Evolutionary conservation across 2,113 vertebrate species (phyloP).

Genomic region (Prolemur simus): DNA sequence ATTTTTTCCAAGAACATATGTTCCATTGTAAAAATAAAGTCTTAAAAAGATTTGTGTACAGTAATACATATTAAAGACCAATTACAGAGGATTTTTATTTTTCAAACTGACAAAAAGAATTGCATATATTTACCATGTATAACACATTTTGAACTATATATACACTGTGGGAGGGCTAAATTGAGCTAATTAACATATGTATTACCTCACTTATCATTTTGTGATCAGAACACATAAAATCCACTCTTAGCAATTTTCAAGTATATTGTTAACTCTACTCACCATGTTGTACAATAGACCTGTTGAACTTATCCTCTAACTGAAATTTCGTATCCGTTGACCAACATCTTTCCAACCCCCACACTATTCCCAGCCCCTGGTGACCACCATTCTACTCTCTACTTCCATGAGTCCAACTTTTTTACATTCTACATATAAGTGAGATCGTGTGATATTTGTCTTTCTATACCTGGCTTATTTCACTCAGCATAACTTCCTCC

Average conservation of each 20-base stretch:
- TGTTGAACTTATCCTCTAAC: not conserved
- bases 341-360: not conserved
- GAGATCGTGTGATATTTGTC: not conserved
- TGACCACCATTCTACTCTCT: not conserved
- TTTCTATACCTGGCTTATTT: not conserved
- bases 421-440: not conserved
- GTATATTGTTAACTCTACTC: not conserved
- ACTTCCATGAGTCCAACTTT: not conserved
- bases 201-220: not conserved
- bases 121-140: not conserved
- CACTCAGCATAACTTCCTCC: not conserved
- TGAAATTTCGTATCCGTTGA: not conserved
- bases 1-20: not conserved
- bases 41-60: not conserved
- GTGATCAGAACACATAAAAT: not conserved
- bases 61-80: not conserved
- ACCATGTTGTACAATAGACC: not conserved
- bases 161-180: not conserved
- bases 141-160: not conserved
- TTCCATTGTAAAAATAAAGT: constrained; percentile 17
- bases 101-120: not conserved
- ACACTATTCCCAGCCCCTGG: not conserved
- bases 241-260: not conserved
- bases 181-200: not conserved
- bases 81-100: not conserved